Percentiles rank a stretch among this genome's conserved stretches.
These are phyloP conservation scores for Cochlearius cochlearius DNA, from an alignment of 2,113 vertebrate species.

Conservation along the genomic window DNA sequence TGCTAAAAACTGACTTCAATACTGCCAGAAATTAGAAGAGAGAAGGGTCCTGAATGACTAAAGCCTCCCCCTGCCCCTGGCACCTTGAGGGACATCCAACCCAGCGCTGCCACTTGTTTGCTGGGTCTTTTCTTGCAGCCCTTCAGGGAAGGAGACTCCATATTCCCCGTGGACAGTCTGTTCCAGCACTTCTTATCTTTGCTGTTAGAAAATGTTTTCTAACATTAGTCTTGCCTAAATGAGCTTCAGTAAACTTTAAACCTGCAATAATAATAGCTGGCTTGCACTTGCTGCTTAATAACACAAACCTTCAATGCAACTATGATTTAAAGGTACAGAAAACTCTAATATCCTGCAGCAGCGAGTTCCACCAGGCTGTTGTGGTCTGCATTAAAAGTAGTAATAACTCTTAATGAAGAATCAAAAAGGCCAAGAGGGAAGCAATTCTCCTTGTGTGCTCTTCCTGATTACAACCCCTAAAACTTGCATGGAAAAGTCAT, in stretches of 20 bases:
- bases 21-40: not conserved
- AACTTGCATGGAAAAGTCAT: not conserved
- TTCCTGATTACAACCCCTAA: not conserved
- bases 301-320: not conserved
- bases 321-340: not conserved
- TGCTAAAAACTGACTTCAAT: not conserved
- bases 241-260: not conserved
- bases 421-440: not conserved
- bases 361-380: not conserved
- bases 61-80: not conserved
- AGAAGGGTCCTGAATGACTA: not conserved
- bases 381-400: not conserved
- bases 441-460: not conserved
- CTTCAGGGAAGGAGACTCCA: not conserved
- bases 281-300: not conserved
- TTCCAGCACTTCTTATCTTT: not conserved
- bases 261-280: rapidly evolving
- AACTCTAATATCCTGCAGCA: not conserved
- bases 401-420: not conserved
- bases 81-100: not conserved
- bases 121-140: not conserved
- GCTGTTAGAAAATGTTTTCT: not conserved
- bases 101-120: not conserved
- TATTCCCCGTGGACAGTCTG: not conserved
- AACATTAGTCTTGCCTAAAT: rapidly evolving